Evolutionary conservation across 2,113 vertebrate genomes (phyloP).

Genomic region (Campylomormyrus numenius): DNA sequence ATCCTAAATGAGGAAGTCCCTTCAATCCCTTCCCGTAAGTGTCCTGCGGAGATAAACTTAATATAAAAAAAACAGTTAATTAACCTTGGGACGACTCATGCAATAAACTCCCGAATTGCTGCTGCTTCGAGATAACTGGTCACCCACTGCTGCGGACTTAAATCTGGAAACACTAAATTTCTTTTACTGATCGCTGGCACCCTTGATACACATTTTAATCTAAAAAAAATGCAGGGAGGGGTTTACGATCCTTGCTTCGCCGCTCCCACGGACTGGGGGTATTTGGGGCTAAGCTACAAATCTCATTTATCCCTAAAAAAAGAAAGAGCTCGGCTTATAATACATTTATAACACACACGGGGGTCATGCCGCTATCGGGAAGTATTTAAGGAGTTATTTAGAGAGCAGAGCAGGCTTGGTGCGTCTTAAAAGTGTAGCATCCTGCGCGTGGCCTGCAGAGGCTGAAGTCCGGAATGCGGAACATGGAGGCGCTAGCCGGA

Average conservation of each 20-base stretch:
- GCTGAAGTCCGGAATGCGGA: constrained; percentile 19
- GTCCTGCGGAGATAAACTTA: background rate
- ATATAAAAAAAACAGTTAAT: background rate
- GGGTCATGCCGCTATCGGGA: background rate
- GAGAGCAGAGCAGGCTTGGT: too few relatives aligned
- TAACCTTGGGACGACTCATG: background rate
- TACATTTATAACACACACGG: background rate
- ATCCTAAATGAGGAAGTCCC: background rate
- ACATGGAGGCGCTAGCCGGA: constrained; percentile 10
- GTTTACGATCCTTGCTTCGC: background rate
- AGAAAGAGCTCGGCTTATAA: background rate
- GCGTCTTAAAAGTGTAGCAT: background rate
- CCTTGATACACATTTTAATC: background rate
- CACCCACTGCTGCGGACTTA: background rate
- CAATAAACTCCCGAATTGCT: background rate
- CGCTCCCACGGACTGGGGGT: background rate
- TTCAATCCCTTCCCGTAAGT: background rate
- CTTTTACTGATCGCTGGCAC: background rate
- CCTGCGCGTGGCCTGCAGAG: background rate
- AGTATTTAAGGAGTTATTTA: background rate
- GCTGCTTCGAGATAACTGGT: background rate
- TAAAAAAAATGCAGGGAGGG: background rate
- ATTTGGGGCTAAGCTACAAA: background rate
- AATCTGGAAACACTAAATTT: background rate
- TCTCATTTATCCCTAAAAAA: background rate